Conservation (phyloP, 2,797 vertebrate genomes). For the Fundulus diaphanus region DNA sequence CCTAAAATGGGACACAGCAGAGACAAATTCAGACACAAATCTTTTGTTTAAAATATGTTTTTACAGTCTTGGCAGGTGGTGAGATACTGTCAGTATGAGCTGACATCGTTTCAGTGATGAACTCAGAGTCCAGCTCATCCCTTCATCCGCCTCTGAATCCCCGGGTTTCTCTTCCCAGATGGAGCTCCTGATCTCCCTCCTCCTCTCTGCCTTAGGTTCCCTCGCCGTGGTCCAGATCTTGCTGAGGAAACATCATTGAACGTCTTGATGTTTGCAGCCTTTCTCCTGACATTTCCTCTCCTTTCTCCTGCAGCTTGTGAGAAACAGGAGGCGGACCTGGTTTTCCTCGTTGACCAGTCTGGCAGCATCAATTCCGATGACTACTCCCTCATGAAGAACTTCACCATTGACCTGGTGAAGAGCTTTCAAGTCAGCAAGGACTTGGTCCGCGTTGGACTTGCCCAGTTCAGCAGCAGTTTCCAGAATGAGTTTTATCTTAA, state of each 20-base stretch:
- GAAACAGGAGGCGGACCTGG: conserved; percentile 79
- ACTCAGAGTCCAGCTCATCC: too few relatives aligned
- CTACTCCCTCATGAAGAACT: conserved; percentile 81
- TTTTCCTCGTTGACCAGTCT: conserved; percentile 86
- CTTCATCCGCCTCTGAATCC: too few relatives aligned
- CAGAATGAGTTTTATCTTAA: conserved; percentile 82
- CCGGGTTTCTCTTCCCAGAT: background rate
- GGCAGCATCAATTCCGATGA: conserved; percentile 65
- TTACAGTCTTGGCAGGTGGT: too few relatives aligned
- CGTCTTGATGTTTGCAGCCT: background rate
- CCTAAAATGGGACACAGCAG: too few relatives aligned
- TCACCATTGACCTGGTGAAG: conserved; percentile 74
- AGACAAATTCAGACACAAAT: too few relatives aligned
- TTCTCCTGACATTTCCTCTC: too few relatives aligned
- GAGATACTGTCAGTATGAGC: too few relatives aligned
- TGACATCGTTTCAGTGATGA: too few relatives aligned
- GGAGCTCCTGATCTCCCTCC: background rate
- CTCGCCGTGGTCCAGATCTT: background rate
- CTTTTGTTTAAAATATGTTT: too few relatives aligned
- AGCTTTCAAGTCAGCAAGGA: conserved; percentile 73
- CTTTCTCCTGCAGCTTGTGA: conserved; percentile 75
- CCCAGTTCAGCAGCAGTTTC: conserved; percentile 80
- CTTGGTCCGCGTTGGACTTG: conserved; percentile 78
- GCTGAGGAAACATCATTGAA: background rate
- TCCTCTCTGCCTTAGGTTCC: background rate